phyloP scores from a whole-genome alignment of 2,797 vertebrate genomes.

The Sibirionetta formosa region DNA sequence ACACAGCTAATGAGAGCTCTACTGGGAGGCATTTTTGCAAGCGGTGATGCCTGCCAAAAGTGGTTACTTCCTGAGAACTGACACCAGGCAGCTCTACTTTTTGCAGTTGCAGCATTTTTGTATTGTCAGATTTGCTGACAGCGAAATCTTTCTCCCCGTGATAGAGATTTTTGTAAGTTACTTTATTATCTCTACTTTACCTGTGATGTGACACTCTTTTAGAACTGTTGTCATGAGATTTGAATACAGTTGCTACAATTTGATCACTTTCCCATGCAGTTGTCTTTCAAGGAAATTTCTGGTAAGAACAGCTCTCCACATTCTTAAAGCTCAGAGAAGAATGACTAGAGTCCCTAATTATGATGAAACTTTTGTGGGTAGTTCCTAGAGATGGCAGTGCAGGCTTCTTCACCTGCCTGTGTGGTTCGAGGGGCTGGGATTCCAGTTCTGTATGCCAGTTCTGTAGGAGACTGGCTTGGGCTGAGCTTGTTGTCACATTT shows the following conservation, averaged over 20 bases:
- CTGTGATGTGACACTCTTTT: neutral
- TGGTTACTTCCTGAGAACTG: slow-evolving; percentile 27
- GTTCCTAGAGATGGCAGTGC: neutral
- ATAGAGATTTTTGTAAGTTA: neutral
- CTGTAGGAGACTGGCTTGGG: neutral
- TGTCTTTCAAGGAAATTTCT: neutral
- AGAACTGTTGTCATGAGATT: neutral
- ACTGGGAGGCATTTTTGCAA: slow-evolving; percentile 44
- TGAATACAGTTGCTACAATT: neutral
- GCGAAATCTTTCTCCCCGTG: neutral
- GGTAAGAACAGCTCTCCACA: neutral
- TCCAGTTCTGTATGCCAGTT: neutral
- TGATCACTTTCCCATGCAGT: neutral
- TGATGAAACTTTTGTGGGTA: neutral
- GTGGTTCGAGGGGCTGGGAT: neutral
- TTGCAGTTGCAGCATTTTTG: slow-evolving; percentile 43
- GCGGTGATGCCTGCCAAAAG: slow-evolving; percentile 5
- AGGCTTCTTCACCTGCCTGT: neutral
- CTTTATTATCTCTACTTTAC: slow-evolving; percentile 33
- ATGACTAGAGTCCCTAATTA: neutral
- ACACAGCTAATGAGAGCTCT: slow-evolving; percentile 35
- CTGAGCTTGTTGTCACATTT: neutral
- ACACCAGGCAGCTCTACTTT: neutral
- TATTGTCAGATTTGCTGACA: slow-evolving; percentile 39
- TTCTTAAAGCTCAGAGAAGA: neutral